Evolutionary conservation across 2,113 vertebrate species (phyloP), one percentile per base, ranked within the genome.

Genomic region (Thalassarche chlororhynchos): DNA sequence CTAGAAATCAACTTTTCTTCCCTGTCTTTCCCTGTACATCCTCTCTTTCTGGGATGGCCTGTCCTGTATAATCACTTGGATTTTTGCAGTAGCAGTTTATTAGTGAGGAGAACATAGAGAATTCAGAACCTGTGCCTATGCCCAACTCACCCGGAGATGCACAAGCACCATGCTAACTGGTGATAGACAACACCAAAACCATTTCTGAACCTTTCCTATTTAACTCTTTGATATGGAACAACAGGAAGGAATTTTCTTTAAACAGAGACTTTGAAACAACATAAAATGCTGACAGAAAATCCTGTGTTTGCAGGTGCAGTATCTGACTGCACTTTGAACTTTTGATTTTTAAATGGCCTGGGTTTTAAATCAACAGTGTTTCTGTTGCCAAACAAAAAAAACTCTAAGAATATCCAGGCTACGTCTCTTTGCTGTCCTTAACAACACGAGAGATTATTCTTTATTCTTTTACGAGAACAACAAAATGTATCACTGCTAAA

Each of bases 311-410:
- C 87, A 96, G 94, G 84, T 87, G 84, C 70, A 36, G 20, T 55
- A 14, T 61, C 54, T 95, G 64, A 31, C 42, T 94, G 91, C 82
- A 89, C 96, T 95, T 96, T 94, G 95, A 94, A 85, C 95, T 89
- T 80, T 38, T 60, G 36, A 69, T 85, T 95, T 95, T 89, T 75
- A 78, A 86, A 36, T 61, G 49, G 54, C 61, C 54, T 76, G 44
- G 55, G 49, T 80, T 93, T 95, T 75, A 92, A 89, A 85, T 71
- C 79, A 69, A 31, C 20, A 38, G 4, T 7, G 17, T 79, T 69
- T 32, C 44, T 85, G 51, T 76, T 68, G 70, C 44, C 52, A 85
- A 69, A 34, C 31, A 70, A 65, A 36, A 77, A 23, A 20, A 3
- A 3, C 26, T 51, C 20, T n/a, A 1, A 12, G 7, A 69, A 12